Percentiles rank a stretch among this genome's conserved stretches.
These are phyloP conservation scores for Hemithea aestivaria DNA, from an alignment of 2,888 invertebrate species.

Conservation along the genomic window DNA sequence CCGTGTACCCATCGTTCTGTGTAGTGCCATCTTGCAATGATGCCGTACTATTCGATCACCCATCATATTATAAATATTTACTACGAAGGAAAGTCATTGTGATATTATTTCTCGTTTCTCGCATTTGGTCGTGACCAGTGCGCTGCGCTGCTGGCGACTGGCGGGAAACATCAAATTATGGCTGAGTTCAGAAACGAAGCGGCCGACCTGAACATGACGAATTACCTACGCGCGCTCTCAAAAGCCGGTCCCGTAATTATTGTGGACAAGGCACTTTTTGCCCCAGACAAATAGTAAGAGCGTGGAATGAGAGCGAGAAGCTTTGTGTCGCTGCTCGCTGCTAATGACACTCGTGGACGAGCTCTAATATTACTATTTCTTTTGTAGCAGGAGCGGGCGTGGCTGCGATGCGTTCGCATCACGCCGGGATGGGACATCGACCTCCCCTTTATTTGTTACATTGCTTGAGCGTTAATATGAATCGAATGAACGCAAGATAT, in stretches of 20 bases:
- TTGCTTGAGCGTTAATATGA: constrained; percentile 72
- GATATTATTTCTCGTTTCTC: constrained; percentile 61
- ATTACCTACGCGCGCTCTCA: constrained; percentile 72
- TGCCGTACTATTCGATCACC: no score
- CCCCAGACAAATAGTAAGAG: constrained; percentile 76
- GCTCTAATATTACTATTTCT: constrained; percentile 77
- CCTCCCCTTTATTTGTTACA: constrained; percentile 72
- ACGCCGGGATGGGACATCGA: constrained; percentile 62
- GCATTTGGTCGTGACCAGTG: constrained; percentile 53
- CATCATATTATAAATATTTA: no score
- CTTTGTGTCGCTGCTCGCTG: constrained; percentile 60
- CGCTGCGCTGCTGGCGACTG: no score
- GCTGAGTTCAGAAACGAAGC: constrained; percentile 69
- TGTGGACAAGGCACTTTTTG: constrained; percentile 78
- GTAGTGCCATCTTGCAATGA: no score
- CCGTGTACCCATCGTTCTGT: no score
- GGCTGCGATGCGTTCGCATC: constrained; percentile 57
- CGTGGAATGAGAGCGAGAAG: constrained; percentile 68
- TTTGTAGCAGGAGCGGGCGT: constrained; percentile 66
- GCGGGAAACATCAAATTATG: constrained; percentile 76
- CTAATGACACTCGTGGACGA: constrained; percentile 72
- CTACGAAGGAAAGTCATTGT: constrained; percentile 22
- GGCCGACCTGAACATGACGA: constrained; percentile 78
- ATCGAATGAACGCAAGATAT: constrained; percentile 67
- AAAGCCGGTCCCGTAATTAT: constrained; percentile 77